Base-by-base conservation (phyloP, 2,113 vertebrate species). In the Microcebus ravelobensis region DNA sequence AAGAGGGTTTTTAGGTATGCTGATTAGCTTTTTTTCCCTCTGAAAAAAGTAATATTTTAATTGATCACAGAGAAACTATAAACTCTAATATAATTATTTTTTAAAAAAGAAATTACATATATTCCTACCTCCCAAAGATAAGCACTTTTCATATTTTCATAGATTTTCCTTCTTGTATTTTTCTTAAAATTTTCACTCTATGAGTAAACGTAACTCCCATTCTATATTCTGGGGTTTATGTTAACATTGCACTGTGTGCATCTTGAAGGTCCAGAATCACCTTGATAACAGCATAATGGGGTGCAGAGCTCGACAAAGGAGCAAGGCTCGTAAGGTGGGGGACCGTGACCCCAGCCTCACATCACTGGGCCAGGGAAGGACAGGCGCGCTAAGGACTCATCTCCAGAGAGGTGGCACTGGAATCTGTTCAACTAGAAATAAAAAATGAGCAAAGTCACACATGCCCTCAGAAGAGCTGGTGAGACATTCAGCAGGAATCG, bases 211-310 rank as follows among this genome's bases (percentile, higher is more conserved):
- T 12, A 42, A 70, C 48, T 36, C 61, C 73, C 36, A 11, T 6
- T 31, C 59, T 34, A 6, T 8, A 1, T 14, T 36, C 45, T 20
- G n/a, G 71, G 50, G 4, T 61, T 25, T 5, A 50, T 4, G 1
- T 18, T 2, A 39, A 23, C 20, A 34, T 3, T 12, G 36, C 12
- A 2, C 4, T 0, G 4, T 12, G 11, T 27, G 25, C 5, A 1
- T 12, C 39, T 20, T 31, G 79, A 45, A 14, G 9, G 50, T 15
- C 77, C 42, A 2, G 1, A 15, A 31, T 8, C n/a, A 50, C 34
- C 65, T 55, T 73, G 12, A 18, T n/a, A 67, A 29, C 8, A 15
- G 31, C 36, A 67, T 5, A 29, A 29, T 1, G 11, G 34, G 71
- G 4, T 9, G 4, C 55, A 70, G 50, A 18, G 27, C 27, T 61